Base-by-base conservation (phyloP, 2,113 vertebrate genomes). In the Rhinoptilus africanus region DNA sequence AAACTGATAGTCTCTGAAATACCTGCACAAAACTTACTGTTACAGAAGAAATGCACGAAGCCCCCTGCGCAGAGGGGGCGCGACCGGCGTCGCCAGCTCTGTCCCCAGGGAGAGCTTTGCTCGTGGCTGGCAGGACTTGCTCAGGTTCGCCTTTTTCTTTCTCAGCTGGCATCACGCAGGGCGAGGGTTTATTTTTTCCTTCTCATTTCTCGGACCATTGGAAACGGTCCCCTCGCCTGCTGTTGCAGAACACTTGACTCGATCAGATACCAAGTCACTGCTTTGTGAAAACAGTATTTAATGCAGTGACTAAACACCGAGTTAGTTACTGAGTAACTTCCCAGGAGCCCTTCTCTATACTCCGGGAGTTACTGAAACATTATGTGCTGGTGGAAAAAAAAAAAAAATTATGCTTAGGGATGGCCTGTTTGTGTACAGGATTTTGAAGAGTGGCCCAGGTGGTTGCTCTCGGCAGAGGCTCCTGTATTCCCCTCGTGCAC, bases 261-360 rank as follows among this genome's bases (percentile, higher is more conserved):
- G 0, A 82, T 92, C 77, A 69, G 88, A 50, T 35, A 76, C 28
- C 26, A 9, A 35, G 15, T 8, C 54, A 4, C 35, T 69, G 92
- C 88, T 82, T 88, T 56, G 57, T 48, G 81, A 56, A 76, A 93
- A 24, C 48, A 14, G 60, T 3, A 6, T 59, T 76, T 37, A 62
- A 34, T 47, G 59, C 59, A n/a, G 2, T 77, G 90, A 35, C 88
- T 69, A 23, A 93, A 79, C 81, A 16, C 37, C 0, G 9, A 57
- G 32, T 45, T 93, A 45, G 92, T 96, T 96, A 96, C 92, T 95
- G 13, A 96, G 88, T 96, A 95, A 96, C 95, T 60, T 60, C 53
- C 41, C 9, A 2, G 62, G 43, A 93, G 39, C 47, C 60, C 13
- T 83, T 53, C 45, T 81, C 86, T 15, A 0, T 14, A 0, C 60